These are phyloP conservation scores for Merops nubicus DNA, from an alignment of 2,113 vertebrate species.

Conservation along the genomic window DNA sequence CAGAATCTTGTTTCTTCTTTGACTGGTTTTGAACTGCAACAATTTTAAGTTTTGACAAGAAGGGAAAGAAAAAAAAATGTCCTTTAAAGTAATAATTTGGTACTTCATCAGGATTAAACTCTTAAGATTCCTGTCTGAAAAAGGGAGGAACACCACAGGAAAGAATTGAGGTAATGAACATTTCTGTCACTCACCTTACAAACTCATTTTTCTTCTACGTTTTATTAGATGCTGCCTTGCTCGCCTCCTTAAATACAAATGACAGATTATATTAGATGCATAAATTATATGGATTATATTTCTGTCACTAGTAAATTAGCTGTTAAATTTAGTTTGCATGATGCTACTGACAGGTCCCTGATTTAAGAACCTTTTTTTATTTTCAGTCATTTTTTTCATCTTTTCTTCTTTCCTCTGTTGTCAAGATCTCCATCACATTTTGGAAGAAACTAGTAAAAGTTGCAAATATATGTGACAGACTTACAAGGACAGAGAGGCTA, in stretches of 20 bases:
- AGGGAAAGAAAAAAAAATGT: not conserved
- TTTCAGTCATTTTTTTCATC: not conserved
- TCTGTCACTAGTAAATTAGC: conserved; percentile 64
- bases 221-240: conserved; percentile 48
- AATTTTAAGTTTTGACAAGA: conserved; percentile 31
- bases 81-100: conserved; percentile 36
- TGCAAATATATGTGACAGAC: not conserved
- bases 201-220: conserved; percentile 32
- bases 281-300: conserved; percentile 65
- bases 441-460: not conserved
- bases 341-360: conserved; percentile 30
- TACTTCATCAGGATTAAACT: conserved; percentile 28
- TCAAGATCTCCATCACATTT: not conserved
- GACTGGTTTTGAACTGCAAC: not conserved
- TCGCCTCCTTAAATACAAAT: conserved; percentile 56
- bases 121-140: not conserved
- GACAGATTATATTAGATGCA: conserved; percentile 61
- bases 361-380: not conserved
- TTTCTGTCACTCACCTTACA: conserved; percentile 53
- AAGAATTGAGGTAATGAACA: conserved; percentile 37
- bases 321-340: conserved; percentile 54
- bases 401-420: not conserved
- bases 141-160: conserved; percentile 2
- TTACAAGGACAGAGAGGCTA: not conserved
- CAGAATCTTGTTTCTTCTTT: not conserved